A percentile compares a stretch with the other conserved stretches of the same genome.
Conservation (phyloP, 2,797 vertebrate genomes). For the Caiman crocodilus region DNA sequence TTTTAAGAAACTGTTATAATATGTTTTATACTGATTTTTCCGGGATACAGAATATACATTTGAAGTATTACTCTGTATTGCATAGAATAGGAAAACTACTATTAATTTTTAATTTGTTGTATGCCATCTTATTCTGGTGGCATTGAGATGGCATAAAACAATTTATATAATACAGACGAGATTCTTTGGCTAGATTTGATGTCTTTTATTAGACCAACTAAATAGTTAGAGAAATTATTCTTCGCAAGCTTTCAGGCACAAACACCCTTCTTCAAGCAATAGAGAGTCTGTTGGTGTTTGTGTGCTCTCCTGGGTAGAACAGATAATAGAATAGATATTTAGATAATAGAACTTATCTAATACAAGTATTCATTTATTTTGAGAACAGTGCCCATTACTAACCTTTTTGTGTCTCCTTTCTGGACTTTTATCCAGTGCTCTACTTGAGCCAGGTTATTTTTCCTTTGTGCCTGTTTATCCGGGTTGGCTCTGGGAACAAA, state of each 20-base stretch:
- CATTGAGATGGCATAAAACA: background rate
- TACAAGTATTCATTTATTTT: background rate
- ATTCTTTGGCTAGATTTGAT: no score
- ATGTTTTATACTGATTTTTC: background rate
- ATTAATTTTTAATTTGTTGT: background rate
- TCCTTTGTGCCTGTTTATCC: slow-evolving; percentile 92
- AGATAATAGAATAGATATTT: no score
- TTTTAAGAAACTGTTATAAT: background rate
- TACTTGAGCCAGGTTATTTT: slow-evolving; percentile 91
- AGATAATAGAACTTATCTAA: background rate
- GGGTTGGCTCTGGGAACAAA: slow-evolving; percentile 81
- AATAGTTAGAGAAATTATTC: background rate
- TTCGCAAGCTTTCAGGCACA: background rate
- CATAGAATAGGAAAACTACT: background rate
- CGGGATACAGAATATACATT: background rate
- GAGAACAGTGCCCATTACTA: slow-evolving; percentile 47
- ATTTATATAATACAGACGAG: background rate
- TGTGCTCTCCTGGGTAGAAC: no score
- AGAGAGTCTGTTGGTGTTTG: no score
- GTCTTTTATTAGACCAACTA: no score
- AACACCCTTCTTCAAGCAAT: no score
- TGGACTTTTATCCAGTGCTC: slow-evolving; percentile 96
- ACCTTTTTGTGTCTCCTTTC: slow-evolving; percentile 89
- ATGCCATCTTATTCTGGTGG: background rate
- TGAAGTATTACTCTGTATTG: no score